These are phyloP conservation scores for Sinonovacula constricta DNA, from an alignment of 1,140 invertebrate species.

Conservation along the genomic window DNA sequence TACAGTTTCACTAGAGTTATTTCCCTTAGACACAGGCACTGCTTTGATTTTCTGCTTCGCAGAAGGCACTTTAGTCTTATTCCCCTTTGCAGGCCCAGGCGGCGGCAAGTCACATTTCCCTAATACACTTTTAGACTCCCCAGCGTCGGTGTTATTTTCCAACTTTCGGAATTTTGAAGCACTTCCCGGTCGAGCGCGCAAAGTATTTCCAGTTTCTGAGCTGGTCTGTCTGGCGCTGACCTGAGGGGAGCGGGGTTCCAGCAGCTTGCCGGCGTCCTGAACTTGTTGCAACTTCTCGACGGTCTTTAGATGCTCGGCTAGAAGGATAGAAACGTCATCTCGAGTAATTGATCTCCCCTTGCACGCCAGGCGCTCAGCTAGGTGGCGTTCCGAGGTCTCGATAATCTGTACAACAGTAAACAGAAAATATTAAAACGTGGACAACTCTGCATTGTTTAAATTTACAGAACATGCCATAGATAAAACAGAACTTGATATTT, in stretches of 20 bases:
- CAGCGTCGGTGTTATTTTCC: conserved; percentile 3
- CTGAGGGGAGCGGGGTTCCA: not conserved
- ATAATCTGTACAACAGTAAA: conserved; percentile 36
- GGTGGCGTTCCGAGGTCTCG: conserved; percentile 29
- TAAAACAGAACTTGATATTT: not conserved
- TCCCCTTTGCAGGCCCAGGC: conserved; percentile 31
- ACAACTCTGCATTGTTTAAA: not conserved
- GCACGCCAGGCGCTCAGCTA: conserved; percentile 17
- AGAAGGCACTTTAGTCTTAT: conserved; percentile 9
- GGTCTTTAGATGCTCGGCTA: conserved; percentile 46
- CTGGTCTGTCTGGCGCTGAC: not conserved
- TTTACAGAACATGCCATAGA: not conserved
- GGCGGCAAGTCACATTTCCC: conserved; percentile 48
- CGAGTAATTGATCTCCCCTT: conserved; percentile 9
- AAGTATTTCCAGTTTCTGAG: not conserved
- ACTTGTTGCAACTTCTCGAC: conserved; percentile 48
- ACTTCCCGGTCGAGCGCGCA: conserved; percentile 22
- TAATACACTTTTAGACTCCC: too few species aligned
- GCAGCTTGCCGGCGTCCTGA: conserved; percentile 14
- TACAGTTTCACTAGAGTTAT: conserved; percentile 5
- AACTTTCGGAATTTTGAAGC: conserved; percentile 37
- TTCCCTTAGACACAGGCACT: conserved; percentile 7
- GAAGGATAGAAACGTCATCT: conserved; percentile 29
- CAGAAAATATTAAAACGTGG: conserved; percentile 5
- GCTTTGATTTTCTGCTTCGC: conserved; percentile 21